These are phyloP conservation scores for Carollia perspicillata DNA, from an alignment of 2,113 vertebrate species.

Conservation along the genomic window DNA sequence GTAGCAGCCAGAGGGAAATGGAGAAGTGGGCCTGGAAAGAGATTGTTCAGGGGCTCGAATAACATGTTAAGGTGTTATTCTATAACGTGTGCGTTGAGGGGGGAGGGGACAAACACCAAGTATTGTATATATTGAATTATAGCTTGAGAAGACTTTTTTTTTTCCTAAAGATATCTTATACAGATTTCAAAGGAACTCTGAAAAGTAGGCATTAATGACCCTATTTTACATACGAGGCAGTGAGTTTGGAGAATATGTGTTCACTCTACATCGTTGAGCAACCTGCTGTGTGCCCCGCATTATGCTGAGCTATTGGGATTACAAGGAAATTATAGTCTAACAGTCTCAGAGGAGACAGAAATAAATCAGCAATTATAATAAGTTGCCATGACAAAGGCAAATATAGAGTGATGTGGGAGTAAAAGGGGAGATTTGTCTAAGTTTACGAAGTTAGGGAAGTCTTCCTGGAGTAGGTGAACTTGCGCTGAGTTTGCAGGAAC, in stretches of 20 bases:
- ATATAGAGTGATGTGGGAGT: background rate
- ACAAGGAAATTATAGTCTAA: conserved; percentile 2
- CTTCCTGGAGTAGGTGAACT: conserved; percentile 16
- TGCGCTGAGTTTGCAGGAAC: conserved; percentile 5
- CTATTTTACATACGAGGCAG: conserved; percentile 1
- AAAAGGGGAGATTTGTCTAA: background rate
- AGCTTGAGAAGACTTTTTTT: background rate
- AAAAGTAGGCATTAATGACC: background rate
- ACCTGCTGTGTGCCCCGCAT: background rate
- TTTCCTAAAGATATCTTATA: background rate
- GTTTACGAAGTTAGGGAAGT: background rate
- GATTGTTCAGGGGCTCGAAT: background rate
- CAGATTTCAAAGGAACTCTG: conserved; percentile 16
- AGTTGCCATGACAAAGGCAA: background rate
- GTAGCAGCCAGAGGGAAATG: background rate
- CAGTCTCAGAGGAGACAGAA: background rate
- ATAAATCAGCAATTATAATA: background rate
- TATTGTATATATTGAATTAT: background rate
- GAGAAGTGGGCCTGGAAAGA: background rate
- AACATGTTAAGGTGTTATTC: background rate
- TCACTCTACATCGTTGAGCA: background rate
- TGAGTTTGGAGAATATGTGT: background rate
- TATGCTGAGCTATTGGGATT: background rate
- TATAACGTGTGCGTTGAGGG: background rate
- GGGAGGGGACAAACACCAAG: background rate